Evolutionary conservation across 1,140 invertebrate species (phyloP).

Genomic region (Caerostris extrusa): DNA sequence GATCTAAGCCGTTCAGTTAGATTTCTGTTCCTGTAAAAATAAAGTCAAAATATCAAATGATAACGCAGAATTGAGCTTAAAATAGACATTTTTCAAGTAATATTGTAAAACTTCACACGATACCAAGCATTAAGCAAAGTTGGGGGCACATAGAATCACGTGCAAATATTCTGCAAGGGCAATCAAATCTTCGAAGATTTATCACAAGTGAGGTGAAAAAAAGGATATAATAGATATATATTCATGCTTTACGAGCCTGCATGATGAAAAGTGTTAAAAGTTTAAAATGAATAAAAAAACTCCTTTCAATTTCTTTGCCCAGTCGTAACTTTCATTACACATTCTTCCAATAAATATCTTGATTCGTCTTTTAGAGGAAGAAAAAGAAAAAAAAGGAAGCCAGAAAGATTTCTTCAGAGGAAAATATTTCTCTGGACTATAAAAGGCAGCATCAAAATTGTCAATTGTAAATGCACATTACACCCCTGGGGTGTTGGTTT

Average conservation of each 20-base stretch:
- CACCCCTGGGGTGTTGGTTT: neutral
- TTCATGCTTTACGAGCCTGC: slow-evolving; percentile 24
- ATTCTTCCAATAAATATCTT: no score
- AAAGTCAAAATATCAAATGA: no score
- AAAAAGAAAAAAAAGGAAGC: neutral
- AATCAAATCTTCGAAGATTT: slow-evolving; percentile 34
- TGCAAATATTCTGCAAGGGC: neutral
- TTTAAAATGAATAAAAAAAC: no score
- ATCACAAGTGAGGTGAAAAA: neutral
- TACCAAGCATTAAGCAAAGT: neutral
- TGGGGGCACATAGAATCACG: neutral
- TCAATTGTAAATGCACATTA: neutral
- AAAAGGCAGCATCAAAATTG: neutral
- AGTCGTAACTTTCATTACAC: no score
- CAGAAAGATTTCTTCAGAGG: neutral
- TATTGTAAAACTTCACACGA: no score
- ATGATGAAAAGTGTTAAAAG: slow-evolving; percentile 27
- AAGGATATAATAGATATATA: no score
- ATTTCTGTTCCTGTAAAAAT: no score
- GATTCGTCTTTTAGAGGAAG: neutral
- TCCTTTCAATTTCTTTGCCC: no score
- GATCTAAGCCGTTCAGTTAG: no score
- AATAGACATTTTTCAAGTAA: no score
- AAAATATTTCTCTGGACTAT: neutral
- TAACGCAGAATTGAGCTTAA: no score